Conservation (phyloP, 2,113 vertebrate species). For the Syrrhaptes paradoxus region DNA sequence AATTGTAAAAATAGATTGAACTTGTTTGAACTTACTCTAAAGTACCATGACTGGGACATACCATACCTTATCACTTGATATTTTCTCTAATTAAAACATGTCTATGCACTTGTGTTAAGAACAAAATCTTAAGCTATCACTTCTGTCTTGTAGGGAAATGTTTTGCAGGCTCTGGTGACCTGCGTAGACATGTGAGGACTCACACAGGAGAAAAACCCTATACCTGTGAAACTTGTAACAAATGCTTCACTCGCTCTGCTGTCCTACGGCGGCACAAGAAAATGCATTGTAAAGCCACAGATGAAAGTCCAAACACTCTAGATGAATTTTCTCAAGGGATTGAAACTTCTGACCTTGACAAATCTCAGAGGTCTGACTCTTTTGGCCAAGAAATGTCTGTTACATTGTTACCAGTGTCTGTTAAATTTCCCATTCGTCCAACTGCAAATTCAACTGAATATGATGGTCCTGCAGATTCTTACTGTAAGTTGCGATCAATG, state of each 20-base stretch:
- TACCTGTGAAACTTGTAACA: conserved; percentile 85
- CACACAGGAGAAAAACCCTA: conserved; percentile 97
- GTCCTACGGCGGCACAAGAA: conserved; percentile 87
- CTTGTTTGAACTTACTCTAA: not conserved
- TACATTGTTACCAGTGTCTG: conserved; percentile 49
- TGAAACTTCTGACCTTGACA: conserved; percentile 61
- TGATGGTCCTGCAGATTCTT: conserved; percentile 25
- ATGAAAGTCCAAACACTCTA: not conserved
- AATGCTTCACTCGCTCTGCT: conserved; percentile 91
- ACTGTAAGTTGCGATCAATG: conserved; percentile 77
- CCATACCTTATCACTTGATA: not conserved
- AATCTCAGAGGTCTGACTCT: conserved; percentile 67
- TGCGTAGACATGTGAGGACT: conserved; percentile 89
- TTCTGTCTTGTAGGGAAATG: conserved; percentile 82
- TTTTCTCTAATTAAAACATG: not conserved
- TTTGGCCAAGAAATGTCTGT: conserved; percentile 70
- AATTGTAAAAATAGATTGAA: not conserved
- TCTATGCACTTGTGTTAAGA: not conserved
- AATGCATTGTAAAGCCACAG: conserved; percentile 78
- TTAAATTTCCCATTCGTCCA: conserved; percentile 52
- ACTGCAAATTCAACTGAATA: not conserved
- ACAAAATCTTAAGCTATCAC: not conserved
- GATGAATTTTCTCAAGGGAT: conserved; percentile 17
- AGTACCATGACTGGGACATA: not conserved
- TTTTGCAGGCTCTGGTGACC: conserved; percentile 91